Percentiles rank a stretch among this genome's conserved stretches.
Conservation (phyloP, 2,113 vertebrate species). For the Oceanodroma tethys region DNA sequence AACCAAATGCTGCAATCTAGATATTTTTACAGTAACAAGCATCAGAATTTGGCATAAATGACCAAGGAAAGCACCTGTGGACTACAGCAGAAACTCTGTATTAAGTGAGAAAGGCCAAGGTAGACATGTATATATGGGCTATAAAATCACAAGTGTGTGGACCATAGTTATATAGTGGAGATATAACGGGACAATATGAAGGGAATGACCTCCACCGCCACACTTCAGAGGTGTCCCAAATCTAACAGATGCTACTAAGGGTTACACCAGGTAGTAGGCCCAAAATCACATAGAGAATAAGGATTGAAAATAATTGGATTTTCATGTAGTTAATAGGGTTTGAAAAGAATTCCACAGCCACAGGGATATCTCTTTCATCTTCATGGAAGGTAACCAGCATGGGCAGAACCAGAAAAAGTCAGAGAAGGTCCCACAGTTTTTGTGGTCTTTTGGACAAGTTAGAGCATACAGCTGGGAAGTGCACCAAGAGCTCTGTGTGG, state of each 20-base stretch:
- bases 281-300: neutral
- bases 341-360: neutral
- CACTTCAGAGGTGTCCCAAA: neutral
- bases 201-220: neutral
- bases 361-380: neutral
- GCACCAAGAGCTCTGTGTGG: rapidly evolving
- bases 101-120: neutral
- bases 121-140: neutral
- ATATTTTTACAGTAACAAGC: neutral
- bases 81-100: neutral
- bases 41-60: neutral
- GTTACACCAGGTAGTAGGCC: neutral
- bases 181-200: neutral
- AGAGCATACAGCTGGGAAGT: neutral
- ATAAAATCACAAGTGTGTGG: neutral
- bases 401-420: neutral
- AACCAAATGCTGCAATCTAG: neutral
- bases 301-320: neutral
- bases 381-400: neutral
- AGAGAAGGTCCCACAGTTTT: neutral
- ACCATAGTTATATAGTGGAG: neutral
- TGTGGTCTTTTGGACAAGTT: neutral
- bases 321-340: neutral
- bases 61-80: neutral
- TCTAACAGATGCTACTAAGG: neutral